A percentile compares a stretch with the other conserved stretches of the same genome.
phyloP scores from a whole-genome alignment of 2,113 vertebrate genomes.

The Piaya cayana region DNA sequence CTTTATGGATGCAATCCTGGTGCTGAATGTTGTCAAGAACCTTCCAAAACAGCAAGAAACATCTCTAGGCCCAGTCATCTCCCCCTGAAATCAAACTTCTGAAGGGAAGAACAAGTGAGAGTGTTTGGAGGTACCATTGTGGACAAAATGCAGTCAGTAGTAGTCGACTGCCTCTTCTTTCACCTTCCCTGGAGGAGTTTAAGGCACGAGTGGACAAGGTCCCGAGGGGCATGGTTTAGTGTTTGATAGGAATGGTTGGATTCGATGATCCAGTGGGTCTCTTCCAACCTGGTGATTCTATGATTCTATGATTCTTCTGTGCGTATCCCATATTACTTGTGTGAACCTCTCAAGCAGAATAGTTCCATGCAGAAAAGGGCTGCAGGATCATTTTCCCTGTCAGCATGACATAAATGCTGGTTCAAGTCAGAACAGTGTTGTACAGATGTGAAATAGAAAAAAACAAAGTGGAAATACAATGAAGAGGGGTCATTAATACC shows the following conservation, averaged over 20 bases:
- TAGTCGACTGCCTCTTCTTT: not conserved
- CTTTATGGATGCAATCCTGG: not conserved
- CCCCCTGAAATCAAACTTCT: not conserved
- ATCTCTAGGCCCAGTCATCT: not conserved
- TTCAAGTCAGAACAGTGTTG: not conserved
- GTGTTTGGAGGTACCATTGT: not conserved
- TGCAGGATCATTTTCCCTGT: not conserved
- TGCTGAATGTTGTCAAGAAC: not conserved
- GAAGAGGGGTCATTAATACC: not conserved
- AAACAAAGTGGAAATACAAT: not conserved
- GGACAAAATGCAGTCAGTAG: not conserved
- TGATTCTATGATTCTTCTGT: too few species aligned
- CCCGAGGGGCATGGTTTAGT: too few species aligned
- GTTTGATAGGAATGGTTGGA: too few species aligned
- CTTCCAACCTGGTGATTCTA: too few species aligned
- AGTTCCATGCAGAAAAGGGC: not conserved
- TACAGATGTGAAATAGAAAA: not conserved
- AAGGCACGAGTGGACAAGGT: too few species aligned
- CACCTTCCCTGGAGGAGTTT: too few species aligned
- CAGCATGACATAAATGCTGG: not conserved
- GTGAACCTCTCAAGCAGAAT: not conserved
- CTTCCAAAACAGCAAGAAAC: not conserved
- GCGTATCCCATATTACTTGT: not conserved
- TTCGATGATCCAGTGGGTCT: too few species aligned
- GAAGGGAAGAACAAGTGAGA: not conserved